phyloP scores from a whole-genome alignment of 2,888 invertebrate species.

The Tryphoninae sp. region DNA sequence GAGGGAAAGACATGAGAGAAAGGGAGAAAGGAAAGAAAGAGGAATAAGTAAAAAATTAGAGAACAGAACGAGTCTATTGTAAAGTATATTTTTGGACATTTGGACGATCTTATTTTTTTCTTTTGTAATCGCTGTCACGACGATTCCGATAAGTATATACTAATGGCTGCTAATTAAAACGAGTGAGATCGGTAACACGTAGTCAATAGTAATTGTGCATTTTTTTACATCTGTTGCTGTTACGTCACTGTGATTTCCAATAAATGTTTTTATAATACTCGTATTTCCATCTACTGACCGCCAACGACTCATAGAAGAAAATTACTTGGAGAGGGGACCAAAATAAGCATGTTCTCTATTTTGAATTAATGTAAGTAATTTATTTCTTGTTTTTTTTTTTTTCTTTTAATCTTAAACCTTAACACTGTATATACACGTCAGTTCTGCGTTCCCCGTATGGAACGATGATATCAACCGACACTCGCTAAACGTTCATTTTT shows the following conservation, averaged over 20 bases:
- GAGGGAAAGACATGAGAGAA: slow-evolving; percentile 46
- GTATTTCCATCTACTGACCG: slow-evolving; percentile 8
- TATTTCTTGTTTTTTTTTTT: slow-evolving; percentile 65
- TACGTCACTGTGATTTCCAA: slow-evolving; percentile 76
- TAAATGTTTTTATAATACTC: slow-evolving; percentile 70
- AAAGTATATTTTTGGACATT: slow-evolving; percentile 70
- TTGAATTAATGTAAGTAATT: slow-evolving; percentile 69
- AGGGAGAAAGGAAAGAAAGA: slow-evolving; percentile 18
- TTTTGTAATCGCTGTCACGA: slow-evolving; percentile 64
- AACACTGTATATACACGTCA: slow-evolving; percentile 78
- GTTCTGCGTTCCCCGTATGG: slow-evolving; percentile 68
- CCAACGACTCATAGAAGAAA: background rate
- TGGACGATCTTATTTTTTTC: slow-evolving; percentile 67
- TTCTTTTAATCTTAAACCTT: slow-evolving; percentile 75
- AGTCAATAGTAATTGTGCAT: slow-evolving; percentile 67
- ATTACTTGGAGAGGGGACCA: slow-evolving; percentile 21
- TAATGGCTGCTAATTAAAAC: slow-evolving; percentile 62
- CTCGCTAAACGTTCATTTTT: slow-evolving; percentile 69
- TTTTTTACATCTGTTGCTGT: slow-evolving; percentile 72
- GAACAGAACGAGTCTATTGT: slow-evolving; percentile 57
- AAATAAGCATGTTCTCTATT: slow-evolving; percentile 29
- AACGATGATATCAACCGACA: slow-evolving; percentile 52
- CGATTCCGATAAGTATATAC: slow-evolving; percentile 61
- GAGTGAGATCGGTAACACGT: slow-evolving; percentile 60
- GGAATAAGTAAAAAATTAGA: slow-evolving; percentile 41